Percentiles rank a stretch among this genome's conserved stretches.
Conservation (phyloP, 2,888 invertebrate genomes). For the Gerris lacustris region DNA sequence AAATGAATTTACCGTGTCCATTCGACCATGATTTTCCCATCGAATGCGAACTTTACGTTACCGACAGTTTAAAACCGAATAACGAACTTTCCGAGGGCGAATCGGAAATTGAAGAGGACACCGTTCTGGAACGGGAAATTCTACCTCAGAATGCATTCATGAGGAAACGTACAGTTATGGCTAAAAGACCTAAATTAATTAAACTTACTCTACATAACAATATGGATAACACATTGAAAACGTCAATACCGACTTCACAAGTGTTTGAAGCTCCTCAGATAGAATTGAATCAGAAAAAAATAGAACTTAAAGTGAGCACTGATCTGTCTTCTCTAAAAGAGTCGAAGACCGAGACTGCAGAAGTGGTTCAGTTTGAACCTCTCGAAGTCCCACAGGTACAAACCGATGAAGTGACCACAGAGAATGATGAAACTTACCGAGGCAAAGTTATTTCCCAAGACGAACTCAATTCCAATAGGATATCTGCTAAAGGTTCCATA, state of each 20-base stretch:
- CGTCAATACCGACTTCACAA: constrained; percentile 40
- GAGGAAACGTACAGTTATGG: constrained; percentile 38
- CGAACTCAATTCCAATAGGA: constrained; percentile 53
- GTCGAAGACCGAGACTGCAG: constrained; percentile 15
- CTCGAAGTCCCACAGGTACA: constrained; percentile 32
- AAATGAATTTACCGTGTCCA: constrained; percentile 79
- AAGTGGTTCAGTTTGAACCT: constrained; percentile 34
- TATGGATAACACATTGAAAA: constrained; percentile 25
- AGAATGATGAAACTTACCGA: constrained; percentile 4
- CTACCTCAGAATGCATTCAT: constrained; percentile 38
- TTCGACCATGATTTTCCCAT: constrained; percentile 45
- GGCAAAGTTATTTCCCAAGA: constrained; percentile 43
- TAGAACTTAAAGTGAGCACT: constrained; percentile 42
- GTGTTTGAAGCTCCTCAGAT: constrained; percentile 44
- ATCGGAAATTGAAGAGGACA: constrained; percentile 53
- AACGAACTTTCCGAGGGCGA: constrained; percentile 38
- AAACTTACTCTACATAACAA: constrained; percentile 21
- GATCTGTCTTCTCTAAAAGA: constrained; percentile 32
- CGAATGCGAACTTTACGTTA: constrained; percentile 20
- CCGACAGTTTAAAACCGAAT: constrained; percentile 2
- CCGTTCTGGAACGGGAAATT: constrained; percentile 25
- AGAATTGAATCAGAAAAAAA: constrained; percentile 39
- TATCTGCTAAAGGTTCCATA: constrained; percentile 47
- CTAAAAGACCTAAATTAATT: constrained; percentile 43
- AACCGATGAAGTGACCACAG: constrained; percentile 29